Evolutionary conservation across 2,113 vertebrate species (phyloP), one percentile per base, ranked within the genome.

Genomic region (Glareola pratincola): DNA sequence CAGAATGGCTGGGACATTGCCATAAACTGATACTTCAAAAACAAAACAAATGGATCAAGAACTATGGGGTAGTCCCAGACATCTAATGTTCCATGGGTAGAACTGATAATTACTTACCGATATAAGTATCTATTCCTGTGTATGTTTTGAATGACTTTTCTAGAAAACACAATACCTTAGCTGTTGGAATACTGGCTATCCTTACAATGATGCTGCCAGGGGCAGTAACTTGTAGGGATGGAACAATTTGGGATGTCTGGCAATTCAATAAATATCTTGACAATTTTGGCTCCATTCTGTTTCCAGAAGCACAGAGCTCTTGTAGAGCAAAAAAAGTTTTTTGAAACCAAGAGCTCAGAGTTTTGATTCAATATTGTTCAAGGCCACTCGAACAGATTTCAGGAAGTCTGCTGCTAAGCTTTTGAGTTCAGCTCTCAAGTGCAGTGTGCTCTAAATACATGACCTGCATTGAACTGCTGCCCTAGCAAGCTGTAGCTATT

Each of bases 381-480:
- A 98, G 96, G 96, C 94, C 78, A 92, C 94, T 96, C 83, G 60
- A 68, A 80, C 94, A 92, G 90, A 94, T 92, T 96, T 96, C 96
- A 85, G 90, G 88, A 93, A 96, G 80, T 91, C 95, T 95, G 80
- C 90, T 96, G 87, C 95, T 96, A 97, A 97, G 95, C 94, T 88
- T 93, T 96, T 87, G 88, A 97, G 91, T 95, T 96, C 92, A 94
- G 92, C 77, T 97, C 96, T 97, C 72, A 90, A 97, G 94, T 57
- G 84, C 91, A 92, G 85, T 51, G 63, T 93, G 87, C 80, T 96
- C 94, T 76, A 92, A 96, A 94, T 96, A 95, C 91, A 89, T 71
- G 92, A 92, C 96, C 90, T 80, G 79, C 79, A 78, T 11, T 91
- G 95, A 98, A 97, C 92, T 36, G 75, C 69, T 96, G 94, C 85